Base-by-base conservation (phyloP, 2,113 vertebrate genomes). In the Sylvilagus bachmani region DNA sequence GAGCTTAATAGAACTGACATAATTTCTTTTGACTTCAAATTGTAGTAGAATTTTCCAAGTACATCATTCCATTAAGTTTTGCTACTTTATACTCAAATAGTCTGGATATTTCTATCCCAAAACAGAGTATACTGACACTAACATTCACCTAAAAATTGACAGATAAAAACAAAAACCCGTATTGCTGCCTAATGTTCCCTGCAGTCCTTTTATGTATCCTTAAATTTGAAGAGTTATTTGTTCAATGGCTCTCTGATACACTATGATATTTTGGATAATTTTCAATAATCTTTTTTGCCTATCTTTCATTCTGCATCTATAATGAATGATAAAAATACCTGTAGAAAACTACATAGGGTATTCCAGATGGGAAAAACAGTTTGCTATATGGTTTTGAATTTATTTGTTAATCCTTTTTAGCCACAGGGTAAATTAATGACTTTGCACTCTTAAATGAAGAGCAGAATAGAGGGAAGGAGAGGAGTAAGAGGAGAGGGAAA, bases 401-500 rank as follows among this genome's bases (percentile, higher is more conserved):
- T 82, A 4, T 78, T n/a, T 55, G 12, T 89, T 83, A 16, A 61
- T 70, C 29, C 44, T 74, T 93, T 75, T 33, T 73, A 51, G 51
- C 29, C 27, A 86, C 53, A 61, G 44, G 71, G 61, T 33, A 90
- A 84, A 17, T 61, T 25, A 69, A 0, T n/a, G 44, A 8, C 6
- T 10, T 25, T 31, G 44, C 89, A 51, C 2, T 82, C 36, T 14
- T 44, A 44, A 16, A 29, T 8, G 4, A 82, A 75, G 4, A 6
- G 3, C 64, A 2, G 5, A 4, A 64, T 5, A 0, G 0, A 38
- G 6, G 6, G 0, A 70, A 22, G 10, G 7, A 70, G 13, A 10
- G 25, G 14, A 25, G 22, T 4, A 78, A 88, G 3, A 10, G 13
- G 19, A 4, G 5, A 38, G 4, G 6, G 1, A 24, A 29, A 4